A percentile compares a stretch with the other conserved stretches of the same genome.
Evolutionary conservation across 2,113 vertebrate genomes (phyloP).

Genomic region (Gymnorhina tibicen): DNA sequence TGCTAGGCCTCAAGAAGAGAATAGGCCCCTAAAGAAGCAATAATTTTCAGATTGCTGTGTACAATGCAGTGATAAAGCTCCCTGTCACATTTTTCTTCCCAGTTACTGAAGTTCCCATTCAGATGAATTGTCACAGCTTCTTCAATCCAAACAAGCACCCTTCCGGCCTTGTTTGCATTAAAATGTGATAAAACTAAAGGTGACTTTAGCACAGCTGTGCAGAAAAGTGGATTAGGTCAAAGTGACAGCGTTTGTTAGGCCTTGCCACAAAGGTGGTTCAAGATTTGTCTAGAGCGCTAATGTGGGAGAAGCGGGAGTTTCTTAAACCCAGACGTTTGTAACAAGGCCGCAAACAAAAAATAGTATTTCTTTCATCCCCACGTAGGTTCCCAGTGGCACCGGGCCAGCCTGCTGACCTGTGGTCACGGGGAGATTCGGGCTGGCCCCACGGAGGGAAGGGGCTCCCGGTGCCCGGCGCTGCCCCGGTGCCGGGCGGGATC

Average conservation of each 20-base stretch:
- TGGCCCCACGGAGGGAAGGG: neutral
- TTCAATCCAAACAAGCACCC: constrained; percentile 79
- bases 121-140: constrained; percentile 79
- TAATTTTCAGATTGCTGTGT: constrained; percentile 80
- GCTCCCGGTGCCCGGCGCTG: neutral
- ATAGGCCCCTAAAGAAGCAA: constrained; percentile 74
- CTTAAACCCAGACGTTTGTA: constrained; percentile 73
- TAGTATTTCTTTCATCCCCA: constrained; percentile 61
- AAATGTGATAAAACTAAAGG: constrained; percentile 90
- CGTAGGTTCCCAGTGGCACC: constrained; percentile 52
- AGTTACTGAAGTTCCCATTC: constrained; percentile 89
- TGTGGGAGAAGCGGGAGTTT: constrained; percentile 73
- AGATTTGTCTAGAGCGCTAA: constrained; percentile 61
- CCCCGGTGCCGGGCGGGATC: neutral
- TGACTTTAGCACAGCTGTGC: constrained; percentile 84
- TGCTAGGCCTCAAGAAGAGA: constrained; percentile 73
- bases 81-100: constrained; percentile 93
- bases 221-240: constrained; percentile 90
- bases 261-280: constrained; percentile 55
- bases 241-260: constrained; percentile 77
- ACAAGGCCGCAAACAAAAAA: constrained; percentile 53
- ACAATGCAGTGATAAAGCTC: constrained; percentile 84
- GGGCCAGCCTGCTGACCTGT: constrained; percentile 66
- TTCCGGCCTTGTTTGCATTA: constrained; percentile 90
- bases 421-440: constrained; percentile 38